phyloP scores from a whole-genome alignment of 1,140 invertebrate species.

The Zaprionus nigranus region DNA sequence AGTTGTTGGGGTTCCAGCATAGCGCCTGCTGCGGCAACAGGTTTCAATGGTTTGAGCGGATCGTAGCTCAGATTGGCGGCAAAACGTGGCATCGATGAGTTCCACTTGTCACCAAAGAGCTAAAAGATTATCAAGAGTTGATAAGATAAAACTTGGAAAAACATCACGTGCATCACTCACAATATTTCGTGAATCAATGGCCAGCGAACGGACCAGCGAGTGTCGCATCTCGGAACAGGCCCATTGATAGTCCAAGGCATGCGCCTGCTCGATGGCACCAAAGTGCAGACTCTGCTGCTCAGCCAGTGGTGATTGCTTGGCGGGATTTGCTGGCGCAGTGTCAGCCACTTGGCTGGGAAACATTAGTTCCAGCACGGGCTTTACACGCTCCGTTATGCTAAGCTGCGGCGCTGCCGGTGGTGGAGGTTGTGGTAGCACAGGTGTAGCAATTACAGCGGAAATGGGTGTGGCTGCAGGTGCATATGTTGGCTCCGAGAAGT shows the following conservation, averaged over 20 bases:
- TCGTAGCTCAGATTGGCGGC: constrained; percentile 90
- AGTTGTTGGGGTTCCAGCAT: constrained; percentile 22
- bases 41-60: constrained; percentile 91
- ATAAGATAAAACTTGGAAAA: neutral
- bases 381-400: constrained; percentile 86
- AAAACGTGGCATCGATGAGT: constrained; percentile 90
- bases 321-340: neutral
- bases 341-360: constrained; percentile 45
- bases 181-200: constrained; percentile 93
- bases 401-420: constrained; percentile 66
- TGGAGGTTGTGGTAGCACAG: constrained; percentile 73
- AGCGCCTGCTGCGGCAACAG: constrained; percentile 41
- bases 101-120: constrained; percentile 92
- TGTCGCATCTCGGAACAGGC: constrained; percentile 84
- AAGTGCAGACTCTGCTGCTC: constrained; percentile 53
- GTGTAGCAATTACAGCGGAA: constrained; percentile 48
- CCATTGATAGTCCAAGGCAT: constrained; percentile 81
- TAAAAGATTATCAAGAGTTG: neutral
- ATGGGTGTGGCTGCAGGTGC: constrained; percentile 61
- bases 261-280: constrained; percentile 79
- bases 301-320: constrained; percentile 37
- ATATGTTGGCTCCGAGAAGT: constrained; percentile 86
- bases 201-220: constrained; percentile 87
- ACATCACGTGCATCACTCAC: constrained; percentile 86
- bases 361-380: constrained; percentile 84